Evolutionary conservation across 2,113 vertebrate species (phyloP), one percentile per base, ranked within the genome.

Genomic region (Callithrix jacchus): DNA sequence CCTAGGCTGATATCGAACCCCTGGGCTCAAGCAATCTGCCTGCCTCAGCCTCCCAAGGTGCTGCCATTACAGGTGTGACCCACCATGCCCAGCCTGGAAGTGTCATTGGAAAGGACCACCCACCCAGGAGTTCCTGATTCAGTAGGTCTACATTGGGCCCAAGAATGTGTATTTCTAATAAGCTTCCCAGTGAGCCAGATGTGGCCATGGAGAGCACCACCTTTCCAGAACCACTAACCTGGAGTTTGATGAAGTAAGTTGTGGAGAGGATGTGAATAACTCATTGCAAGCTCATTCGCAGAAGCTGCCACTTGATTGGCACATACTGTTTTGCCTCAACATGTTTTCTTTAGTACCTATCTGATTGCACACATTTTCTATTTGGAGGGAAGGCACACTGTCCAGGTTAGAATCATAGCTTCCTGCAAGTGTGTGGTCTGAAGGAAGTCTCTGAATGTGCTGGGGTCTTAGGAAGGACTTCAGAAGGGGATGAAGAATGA

Each of bases 201-300:
- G 74, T 27, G 10, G 40, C 74, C 25, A 32, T 27, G 4, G 42
- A 14, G 74, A 77, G 11, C 45, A n/a, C n/a, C 47, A 45, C 27
- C 35, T 40, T 68, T 37, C 40, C 47, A 81, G 35, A 77, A 21
- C 49, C 37, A 27, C 56, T 6, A 5, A 7, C 83, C 79, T 35
- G 9, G 30, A 35, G 58, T 2, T 42, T 40, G 23, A 82, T 21
- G 30, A 76, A 82, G n/a, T 25, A 13, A 35, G 35, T 27, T 14
- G 0, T 0, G 17, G 35, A 3, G 37, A 56, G 14, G 85, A 20
- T 32, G 21, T 3, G 66, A 27, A 21, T 11, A 32, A 5, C 86
- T 40, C 10, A n/a, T 2, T 3, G 40, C 47, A 20, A 68, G 73
- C 20, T 88, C 56, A 20, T 35, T 54, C 20, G 20, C 3, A 27